phyloP scores from a whole-genome alignment of 1,140 invertebrate genomes.

The Papilio polytes region DNA sequence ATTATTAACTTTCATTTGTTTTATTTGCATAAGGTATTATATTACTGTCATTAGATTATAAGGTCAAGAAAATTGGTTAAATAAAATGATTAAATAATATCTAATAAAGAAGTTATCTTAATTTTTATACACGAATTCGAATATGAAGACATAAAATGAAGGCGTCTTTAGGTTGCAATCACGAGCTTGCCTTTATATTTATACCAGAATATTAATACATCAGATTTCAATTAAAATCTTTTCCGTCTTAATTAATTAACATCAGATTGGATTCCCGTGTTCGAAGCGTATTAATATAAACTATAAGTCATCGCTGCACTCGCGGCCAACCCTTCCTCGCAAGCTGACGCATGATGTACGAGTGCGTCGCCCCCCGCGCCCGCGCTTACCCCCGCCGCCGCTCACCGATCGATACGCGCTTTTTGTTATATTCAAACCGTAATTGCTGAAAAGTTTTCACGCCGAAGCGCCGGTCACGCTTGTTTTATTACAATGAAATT shows the following conservation, averaged over 20 bases:
- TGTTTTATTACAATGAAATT: constrained; percentile 84
- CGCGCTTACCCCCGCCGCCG: constrained; percentile 54
- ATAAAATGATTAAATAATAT: background rate
- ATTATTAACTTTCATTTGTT: background rate
- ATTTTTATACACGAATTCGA: background rate
- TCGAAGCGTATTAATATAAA: constrained; percentile 74
- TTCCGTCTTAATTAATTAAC: constrained; percentile 73
- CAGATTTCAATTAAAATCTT: constrained; percentile 39
- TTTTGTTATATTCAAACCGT: constrained; percentile 82
- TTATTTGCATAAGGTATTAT: background rate
- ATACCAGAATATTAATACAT: constrained; percentile 30
- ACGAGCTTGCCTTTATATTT: background rate
- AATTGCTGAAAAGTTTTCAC: constrained; percentile 84
- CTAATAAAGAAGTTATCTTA: background rate
- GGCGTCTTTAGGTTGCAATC: background rate
- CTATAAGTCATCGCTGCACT: constrained; percentile 81
- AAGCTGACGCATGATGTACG: constrained; percentile 83
- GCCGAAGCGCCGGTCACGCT: constrained; percentile 77
- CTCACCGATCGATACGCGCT: constrained; percentile 72
- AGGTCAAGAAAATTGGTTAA: background rate
- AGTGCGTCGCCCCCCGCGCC: constrained; percentile 61
- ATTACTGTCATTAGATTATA: background rate
- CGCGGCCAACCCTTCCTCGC: constrained; percentile 77
- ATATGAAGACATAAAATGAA: background rate
- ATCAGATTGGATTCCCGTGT: constrained; percentile 68